A percentile compares a stretch with the other conserved stretches of the same genome.
Evolutionary conservation across 2,113 vertebrate genomes (phyloP).

Genomic region (Brachionichthys hirsutus): DNA sequence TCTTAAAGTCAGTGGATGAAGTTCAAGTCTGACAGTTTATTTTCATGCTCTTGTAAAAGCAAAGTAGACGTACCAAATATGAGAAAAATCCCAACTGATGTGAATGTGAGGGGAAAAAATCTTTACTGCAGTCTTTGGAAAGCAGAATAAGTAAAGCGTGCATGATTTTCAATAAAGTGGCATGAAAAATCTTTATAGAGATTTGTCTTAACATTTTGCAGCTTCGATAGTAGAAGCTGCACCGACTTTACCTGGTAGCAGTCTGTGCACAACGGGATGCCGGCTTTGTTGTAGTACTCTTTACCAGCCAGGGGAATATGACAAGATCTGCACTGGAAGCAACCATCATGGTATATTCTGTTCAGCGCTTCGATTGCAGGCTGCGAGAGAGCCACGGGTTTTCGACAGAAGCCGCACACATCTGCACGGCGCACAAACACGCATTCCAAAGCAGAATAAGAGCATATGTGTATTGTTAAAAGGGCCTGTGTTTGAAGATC

Average conservation of each 20-base stretch:
- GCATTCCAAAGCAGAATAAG: slow-evolving; percentile 16
- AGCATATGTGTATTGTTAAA: background rate
- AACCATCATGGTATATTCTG: slow-evolving; percentile 86
- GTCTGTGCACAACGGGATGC: slow-evolving; percentile 83
- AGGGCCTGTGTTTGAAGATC: background rate
- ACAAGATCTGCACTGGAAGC: slow-evolving; percentile 91
- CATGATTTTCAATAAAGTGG: background rate
- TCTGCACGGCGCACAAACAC: slow-evolving; percentile 72
- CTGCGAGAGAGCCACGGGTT: slow-evolving; percentile 74
- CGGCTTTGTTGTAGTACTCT: slow-evolving; percentile 88
- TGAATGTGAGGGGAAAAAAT: too few relatives aligned
- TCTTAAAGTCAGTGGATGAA: too few relatives aligned
- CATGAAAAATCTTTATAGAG: background rate
- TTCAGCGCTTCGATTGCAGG: slow-evolving; percentile 84
- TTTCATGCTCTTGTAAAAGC: too few relatives aligned
- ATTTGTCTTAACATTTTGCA: background rate
- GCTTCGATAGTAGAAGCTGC: background rate
- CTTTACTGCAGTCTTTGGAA: too few relatives aligned
- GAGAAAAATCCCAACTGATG: too few relatives aligned
- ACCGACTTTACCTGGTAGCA: slow-evolving; percentile 86
- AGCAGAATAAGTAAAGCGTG: background rate
- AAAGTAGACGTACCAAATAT: too few relatives aligned
- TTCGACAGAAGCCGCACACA: slow-evolving; percentile 93
- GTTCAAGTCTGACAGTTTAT: too few relatives aligned
- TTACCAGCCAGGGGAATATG: slow-evolving; percentile 81